Base-by-base conservation (phyloP, 2,113 vertebrate species). In the Sphyrna mokarran region DNA sequence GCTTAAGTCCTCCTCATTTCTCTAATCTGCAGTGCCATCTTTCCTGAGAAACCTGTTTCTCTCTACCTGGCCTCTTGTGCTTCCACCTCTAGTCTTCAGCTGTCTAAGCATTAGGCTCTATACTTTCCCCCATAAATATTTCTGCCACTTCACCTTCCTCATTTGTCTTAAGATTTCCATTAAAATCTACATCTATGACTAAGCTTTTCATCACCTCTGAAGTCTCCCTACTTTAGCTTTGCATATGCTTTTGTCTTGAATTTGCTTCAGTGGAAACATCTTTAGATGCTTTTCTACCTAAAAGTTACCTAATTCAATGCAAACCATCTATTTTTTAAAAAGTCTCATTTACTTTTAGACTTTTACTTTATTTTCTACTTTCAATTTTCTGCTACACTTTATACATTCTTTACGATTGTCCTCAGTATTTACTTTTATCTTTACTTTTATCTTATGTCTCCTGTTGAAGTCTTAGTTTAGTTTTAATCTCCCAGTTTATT, bases 121-220 rank as follows among this genome's bases (percentile, higher is more conserved):
- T 61, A 66, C 63, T 68, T 93, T 18, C 89, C n/a, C 63, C 29
- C 18, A 66, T 66, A 37, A 93, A 68, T 16, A 61, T 37, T 37
- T 18, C 61, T 93, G 89, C 4, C 61, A 66, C 89, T 48, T 11
- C 3, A 16, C 29, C 29, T 33, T 33, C 54, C 58, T 93, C 61
- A 66, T 58, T 29, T 33, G 20, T 14, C 13, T 93, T 83, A 83
- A 83, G 78, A 83, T 20, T 7, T 93, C 61, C 13, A 2, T 93
- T 93, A n/a, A 93, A 63, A 93, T 61, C 89, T 66, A 93, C 61
- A 63, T 37, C 61, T 93, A 37, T 93, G 89, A 66, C 18, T 66
- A 66, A 93, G 61, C 7, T 93, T 91, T 91, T 29, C 33, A 3
- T 63, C 89, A 63, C 54, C 33, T 37, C 89, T 68, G 20, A 68